A percentile compares a stretch with the other conserved stretches of the same genome.
Conservation (phyloP, 1,140 invertebrate genomes). For the Eurosta solidaginis region DNA sequence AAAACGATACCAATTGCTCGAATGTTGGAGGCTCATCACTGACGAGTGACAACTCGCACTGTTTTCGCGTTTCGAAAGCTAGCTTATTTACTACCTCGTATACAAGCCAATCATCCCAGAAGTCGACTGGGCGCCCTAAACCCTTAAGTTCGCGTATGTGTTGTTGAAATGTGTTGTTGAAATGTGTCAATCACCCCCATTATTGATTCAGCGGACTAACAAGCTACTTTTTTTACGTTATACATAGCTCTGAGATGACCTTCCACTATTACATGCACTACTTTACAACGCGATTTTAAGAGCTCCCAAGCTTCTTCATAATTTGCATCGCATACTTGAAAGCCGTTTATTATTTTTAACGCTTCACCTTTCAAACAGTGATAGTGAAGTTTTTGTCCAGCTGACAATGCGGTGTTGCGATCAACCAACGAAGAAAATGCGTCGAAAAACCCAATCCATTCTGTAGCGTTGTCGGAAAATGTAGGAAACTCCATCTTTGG, state of each 20-base stretch:
- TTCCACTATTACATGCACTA: background rate
- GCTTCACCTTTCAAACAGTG: slow-evolving; percentile 9
- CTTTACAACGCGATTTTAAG: background rate
- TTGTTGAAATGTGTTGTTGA: too few relatives aligned
- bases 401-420: background rate
- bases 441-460: background rate
- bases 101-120: slow-evolving; percentile 13
- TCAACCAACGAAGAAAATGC: background rate
- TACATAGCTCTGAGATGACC: background rate
- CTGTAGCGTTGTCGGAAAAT: background rate
- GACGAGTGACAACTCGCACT: background rate
- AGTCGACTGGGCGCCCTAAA: background rate
- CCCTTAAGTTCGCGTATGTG: background rate
- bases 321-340: background rate
- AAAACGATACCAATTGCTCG: background rate
- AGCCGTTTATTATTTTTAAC: background rate
- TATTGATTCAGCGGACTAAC: background rate
- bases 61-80: background rate
- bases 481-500: background rate
- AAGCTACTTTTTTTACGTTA: background rate
- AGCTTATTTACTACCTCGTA: slow-evolving; percentile 10
- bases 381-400: background rate
- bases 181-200: too few relatives aligned
- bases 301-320: background rate
- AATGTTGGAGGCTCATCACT: background rate